Conservation (phyloP, 2,797 vertebrate genomes). For the Phaenicophaeus curvirostris region DNA sequence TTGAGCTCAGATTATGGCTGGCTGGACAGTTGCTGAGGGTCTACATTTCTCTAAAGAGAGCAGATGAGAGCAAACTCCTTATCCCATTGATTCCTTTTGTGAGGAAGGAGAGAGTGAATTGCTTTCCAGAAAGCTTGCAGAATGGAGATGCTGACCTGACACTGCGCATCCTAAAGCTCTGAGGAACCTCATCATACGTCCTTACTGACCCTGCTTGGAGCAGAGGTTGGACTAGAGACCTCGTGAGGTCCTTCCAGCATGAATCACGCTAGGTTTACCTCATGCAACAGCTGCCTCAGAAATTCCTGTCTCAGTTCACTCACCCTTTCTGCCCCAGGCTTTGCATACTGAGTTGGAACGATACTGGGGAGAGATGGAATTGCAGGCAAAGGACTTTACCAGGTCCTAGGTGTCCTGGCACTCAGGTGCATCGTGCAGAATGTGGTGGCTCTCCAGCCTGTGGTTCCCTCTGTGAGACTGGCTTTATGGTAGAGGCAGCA, state of each 20-base stretch:
- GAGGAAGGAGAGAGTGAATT: background rate
- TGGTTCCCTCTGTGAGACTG: background rate
- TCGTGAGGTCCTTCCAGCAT: background rate
- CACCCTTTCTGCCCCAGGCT: background rate
- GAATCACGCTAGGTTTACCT: background rate
- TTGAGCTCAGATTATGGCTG: background rate
- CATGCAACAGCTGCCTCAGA: background rate
- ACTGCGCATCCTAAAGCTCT: background rate
- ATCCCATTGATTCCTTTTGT: background rate
- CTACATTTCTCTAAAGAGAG: fast-evolving
- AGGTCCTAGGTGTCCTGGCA: background rate
- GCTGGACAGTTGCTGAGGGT: background rate
- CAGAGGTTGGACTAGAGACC: background rate
- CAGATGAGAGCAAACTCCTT: background rate
- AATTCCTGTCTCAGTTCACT: background rate
- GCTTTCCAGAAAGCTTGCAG: background rate
- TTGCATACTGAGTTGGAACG: background rate
- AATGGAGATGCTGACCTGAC: background rate
- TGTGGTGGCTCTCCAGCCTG: background rate
- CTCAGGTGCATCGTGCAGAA: background rate
- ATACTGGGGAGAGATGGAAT: background rate
- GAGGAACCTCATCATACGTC: background rate
- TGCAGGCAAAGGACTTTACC: background rate
- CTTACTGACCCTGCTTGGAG: background rate
- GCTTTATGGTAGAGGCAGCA: background rate